Conservation (phyloP, 2,113 vertebrate species). For the Procavia capensis region DNA sequence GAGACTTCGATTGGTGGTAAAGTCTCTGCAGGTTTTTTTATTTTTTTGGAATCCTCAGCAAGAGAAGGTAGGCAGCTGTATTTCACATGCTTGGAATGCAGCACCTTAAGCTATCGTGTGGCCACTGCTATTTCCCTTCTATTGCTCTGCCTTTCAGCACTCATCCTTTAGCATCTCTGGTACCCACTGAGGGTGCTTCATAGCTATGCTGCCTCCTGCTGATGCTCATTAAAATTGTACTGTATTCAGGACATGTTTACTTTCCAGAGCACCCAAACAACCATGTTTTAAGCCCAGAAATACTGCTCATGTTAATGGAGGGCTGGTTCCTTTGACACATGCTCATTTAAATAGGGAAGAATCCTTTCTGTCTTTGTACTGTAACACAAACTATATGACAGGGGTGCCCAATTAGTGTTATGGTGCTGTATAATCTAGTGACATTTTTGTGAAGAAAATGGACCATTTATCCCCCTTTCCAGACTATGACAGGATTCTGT, state of each 20-base stretch:
- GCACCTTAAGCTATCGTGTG: background rate
- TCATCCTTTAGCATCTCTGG: background rate
- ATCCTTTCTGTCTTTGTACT: background rate
- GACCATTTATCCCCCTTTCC: background rate
- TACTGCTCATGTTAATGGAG: background rate
- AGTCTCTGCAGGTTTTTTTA: background rate
- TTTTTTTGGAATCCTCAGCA: background rate
- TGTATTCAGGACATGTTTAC: accelerated
- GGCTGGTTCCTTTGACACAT: background rate
- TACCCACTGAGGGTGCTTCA: background rate
- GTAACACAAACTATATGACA: background rate
- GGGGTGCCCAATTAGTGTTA: too few species aligned
- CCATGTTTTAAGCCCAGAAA: accelerated
- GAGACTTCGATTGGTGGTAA: background rate
- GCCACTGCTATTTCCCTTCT: background rate
- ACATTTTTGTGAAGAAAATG: background rate
- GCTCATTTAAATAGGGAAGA: background rate
- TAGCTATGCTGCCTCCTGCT: background rate
- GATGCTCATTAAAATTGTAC: too few species aligned
- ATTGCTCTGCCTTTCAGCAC: background rate
- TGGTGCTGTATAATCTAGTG: too few species aligned
- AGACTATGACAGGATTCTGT: background rate
- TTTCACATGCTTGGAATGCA: background rate
- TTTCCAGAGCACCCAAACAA: background rate
- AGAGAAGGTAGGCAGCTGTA: background rate